Conservation (phyloP, 2,113 vertebrate species). For the Camelus bactrianus region DNA sequence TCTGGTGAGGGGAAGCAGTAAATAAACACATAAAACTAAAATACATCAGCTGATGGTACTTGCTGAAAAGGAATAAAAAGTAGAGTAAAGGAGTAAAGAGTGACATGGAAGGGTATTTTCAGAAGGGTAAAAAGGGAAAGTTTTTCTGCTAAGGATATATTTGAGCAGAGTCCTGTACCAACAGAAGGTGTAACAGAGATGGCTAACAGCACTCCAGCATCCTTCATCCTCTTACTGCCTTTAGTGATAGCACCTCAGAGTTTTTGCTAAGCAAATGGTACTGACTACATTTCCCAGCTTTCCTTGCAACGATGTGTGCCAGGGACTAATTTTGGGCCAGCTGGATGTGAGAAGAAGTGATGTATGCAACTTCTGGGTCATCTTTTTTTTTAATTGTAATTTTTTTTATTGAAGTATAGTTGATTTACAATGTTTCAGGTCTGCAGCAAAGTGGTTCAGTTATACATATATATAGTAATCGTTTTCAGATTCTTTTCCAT, state of each 20-base stretch:
- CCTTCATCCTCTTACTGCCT: background rate
- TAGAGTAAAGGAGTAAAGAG: background rate
- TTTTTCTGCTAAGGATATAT: background rate
- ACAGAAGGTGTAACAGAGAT: background rate
- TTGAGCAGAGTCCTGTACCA: background rate
- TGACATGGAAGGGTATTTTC: background rate
- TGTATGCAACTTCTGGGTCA: background rate
- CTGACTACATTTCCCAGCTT: background rate
- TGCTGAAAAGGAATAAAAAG: background rate
- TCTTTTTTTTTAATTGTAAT: background rate
- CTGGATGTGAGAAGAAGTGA: background rate
- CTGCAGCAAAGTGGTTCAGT: too few species aligned
- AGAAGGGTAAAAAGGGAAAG: background rate
- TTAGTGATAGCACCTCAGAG: background rate
- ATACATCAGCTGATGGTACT: background rate
- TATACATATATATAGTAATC: too few species aligned
- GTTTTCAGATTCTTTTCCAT: too few species aligned
- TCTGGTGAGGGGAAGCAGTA: background rate
- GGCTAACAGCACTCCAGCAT: background rate
- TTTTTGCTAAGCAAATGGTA: background rate
- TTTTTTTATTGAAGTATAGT: too few species aligned
- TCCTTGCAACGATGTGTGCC: background rate
- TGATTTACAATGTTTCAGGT: too few species aligned
- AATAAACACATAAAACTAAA: background rate
- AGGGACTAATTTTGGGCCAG: background rate